Evolutionary conservation across 1,140 invertebrate species (phyloP), one percentile per base, ranked within the genome.

Genomic region (Ceratina japonica): DNA sequence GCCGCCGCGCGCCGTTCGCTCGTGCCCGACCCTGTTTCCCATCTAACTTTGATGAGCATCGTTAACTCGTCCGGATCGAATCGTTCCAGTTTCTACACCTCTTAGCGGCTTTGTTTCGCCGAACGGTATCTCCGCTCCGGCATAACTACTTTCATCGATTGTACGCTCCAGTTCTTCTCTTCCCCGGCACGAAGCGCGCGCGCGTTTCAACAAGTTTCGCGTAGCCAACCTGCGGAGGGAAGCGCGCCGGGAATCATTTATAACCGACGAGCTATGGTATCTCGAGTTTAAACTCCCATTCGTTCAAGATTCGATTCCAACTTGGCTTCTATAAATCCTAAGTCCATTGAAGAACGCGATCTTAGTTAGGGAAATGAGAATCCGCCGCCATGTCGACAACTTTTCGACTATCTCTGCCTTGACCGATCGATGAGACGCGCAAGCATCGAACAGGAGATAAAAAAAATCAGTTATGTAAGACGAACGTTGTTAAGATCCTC

Each of bases 281-380:
- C 31, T 27, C 37, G 71, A 84, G 84, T 85, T 85, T 84, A 85
- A 85, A 85, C 51, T 85, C 81, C 70, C 59, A 81, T 84, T n/a
- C n/a, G n/a, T n/a, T n/a, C n/a, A n/a, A n/a, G n/a, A n/a, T n/a
- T n/a, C 84, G 80, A 86, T 86, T 86, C 74, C 79, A 86, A 86
- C 79, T 86, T 85, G 52, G 75, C 71, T 82, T 75, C 68, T 86
- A 85, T 85, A 86, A 86, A 85, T 86, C 72, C 83, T 63, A 22
- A n/a, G 75, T 75, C 82, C 85, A 86, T 72, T 82, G 80, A 80
- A 61, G 80, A 54, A 16, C 58, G 70, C 73, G 82, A 85, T 85
- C 74, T 84, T 85, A 78, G 79, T 84, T 81, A 84, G 62, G 81
- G 83, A 85, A 74, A 82, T n/a, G n/a, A n/a, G n/a, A n/a, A n/a